A percentile compares a stretch with the other conserved stretches of the same genome.
These are phyloP conservation scores for Pegoplata infirma DNA, from an alignment of 2,888 invertebrate species.

Conservation along the genomic window DNA sequence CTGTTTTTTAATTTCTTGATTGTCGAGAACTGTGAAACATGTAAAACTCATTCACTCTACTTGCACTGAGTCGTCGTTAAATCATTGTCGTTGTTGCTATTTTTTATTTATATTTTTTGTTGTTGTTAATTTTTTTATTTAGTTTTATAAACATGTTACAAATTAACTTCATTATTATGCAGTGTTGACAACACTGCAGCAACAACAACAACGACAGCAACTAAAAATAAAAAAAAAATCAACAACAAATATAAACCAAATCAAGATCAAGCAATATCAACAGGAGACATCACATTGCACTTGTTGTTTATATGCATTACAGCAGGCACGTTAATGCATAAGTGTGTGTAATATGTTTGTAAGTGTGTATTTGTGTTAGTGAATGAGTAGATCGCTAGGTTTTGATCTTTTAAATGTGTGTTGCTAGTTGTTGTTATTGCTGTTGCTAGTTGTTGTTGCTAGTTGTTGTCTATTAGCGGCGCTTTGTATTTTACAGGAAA, in stretches of 20 bases:
- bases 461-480: conserved; percentile 61
- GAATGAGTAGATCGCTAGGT: conserved; percentile 47
- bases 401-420: conserved; percentile 53
- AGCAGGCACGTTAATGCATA: conserved; percentile 30
- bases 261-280: conserved; percentile 56
- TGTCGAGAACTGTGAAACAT: conserved; percentile 13
- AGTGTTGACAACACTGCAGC: conserved; percentile 64
- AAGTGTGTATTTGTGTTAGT: conserved; percentile 3
- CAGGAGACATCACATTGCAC: conserved; percentile 60
- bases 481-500: conserved; percentile 61
- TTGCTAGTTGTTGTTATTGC: conserved; percentile 28
- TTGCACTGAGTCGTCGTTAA: conserved; percentile 22
- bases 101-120: too few species aligned
- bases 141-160: conserved; percentile 58
- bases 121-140: conserved; percentile 27
- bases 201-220: background rate
- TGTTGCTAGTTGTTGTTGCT: conserved; percentile 51
- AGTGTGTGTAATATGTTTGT: conserved; percentile 14
- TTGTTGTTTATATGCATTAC: conserved; percentile 54
- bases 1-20: background rate
- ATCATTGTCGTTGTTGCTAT: conserved; percentile 22
- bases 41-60: conserved; percentile 8
- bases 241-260: conserved; percentile 40
- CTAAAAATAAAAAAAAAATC: conserved; percentile 17
- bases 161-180: conserved; percentile 69